phyloP scores from a whole-genome alignment of 2,888 invertebrate genomes.

The Stenotaenia linearis region DNA sequence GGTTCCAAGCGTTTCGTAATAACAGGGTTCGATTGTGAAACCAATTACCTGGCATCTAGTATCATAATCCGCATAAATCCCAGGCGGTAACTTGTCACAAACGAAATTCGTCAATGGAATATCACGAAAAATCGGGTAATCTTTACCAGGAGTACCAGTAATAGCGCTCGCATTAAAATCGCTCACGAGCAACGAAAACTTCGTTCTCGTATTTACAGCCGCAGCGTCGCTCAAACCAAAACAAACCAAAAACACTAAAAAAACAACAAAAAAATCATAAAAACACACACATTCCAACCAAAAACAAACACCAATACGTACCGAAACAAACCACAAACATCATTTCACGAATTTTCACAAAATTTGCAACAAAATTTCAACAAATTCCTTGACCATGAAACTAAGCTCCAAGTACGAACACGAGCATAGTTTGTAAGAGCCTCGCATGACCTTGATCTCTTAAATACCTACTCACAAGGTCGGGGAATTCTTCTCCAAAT shows the following conservation, averaged over 20 bases:
- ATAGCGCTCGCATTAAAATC: slow-evolving; percentile 27
- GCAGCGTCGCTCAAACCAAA: not conserved
- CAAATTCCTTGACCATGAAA: not conserved
- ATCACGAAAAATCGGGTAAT: slow-evolving; percentile 30
- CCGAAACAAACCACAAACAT: not conserved
- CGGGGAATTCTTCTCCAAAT: not conserved
- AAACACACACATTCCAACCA: not conserved
- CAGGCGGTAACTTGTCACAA: slow-evolving; percentile 73
- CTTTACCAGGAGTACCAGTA: slow-evolving; percentile 11
- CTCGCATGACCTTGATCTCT: not conserved
- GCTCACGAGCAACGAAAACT: slow-evolving; percentile 27
- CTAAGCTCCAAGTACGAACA: not conserved
- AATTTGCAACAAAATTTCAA: no score
- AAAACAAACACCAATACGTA: not conserved
- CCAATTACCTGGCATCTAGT: slow-evolving; percentile 84
- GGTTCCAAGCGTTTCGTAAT: no score
- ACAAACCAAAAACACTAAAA: not conserved
- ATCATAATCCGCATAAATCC: slow-evolving; percentile 86
- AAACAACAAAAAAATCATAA: not conserved
- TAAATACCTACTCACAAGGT: not conserved
- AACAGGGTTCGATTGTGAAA: no score
- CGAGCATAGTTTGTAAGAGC: not conserved
- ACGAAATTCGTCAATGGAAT: slow-evolving; percentile 72
- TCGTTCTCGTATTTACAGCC: not conserved
- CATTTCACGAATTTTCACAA: no score